Evolutionary conservation across 2,113 vertebrate genomes (phyloP), one percentile per base, ranked within the genome.

Genomic region (Apodemus sylvaticus): DNA sequence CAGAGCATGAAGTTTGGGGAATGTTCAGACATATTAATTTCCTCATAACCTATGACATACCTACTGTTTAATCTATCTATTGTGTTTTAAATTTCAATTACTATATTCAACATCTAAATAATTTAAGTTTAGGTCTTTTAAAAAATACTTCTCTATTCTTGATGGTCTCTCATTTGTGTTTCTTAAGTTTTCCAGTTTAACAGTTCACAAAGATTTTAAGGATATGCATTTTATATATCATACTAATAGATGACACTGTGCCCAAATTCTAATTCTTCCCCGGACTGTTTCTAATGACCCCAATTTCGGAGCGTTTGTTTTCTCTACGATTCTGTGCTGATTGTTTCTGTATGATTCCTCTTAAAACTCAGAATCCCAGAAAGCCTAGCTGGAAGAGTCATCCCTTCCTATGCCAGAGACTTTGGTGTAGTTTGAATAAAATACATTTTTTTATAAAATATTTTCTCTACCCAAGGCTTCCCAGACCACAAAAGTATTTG

Each of bases 401-500:
- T 66, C 53, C 10, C 6, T 22, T 70, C 74, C 53, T 3, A 82
- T 5, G 12, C 78, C 34, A 77, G n/a, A 19, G 76, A 12, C 20
- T 85, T 86, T 77, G 60, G 17, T 12, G 34, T 58, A 7, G 53
- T 83, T 83, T 36, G 48, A 94, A 58, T 31, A 42, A 45, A n/a
- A 83, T 87, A 29, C 42, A 68, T 34, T 86, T 93, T 87, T 34
- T 86, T 90, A 51, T 62, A 68, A 91, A 51, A 77, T 77, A 62
- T 82, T 88, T 90, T 92, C 90, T 95, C 85, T 66, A 45, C 31
- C 39, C 81, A 48, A 60, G 16, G 24, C 60, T 87, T 94, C 79
- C 19, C 17, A 62, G 45, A 51, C 22, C 17, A 36, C 34, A 10
- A 20, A 87, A 66, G 58, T 58, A 5, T 78, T 91, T 64, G 77